Evolutionary conservation across 2,797 vertebrate species (phyloP), one percentile per base, ranked within the genome.

Genomic region (Philypnodon macrostomus): DNA sequence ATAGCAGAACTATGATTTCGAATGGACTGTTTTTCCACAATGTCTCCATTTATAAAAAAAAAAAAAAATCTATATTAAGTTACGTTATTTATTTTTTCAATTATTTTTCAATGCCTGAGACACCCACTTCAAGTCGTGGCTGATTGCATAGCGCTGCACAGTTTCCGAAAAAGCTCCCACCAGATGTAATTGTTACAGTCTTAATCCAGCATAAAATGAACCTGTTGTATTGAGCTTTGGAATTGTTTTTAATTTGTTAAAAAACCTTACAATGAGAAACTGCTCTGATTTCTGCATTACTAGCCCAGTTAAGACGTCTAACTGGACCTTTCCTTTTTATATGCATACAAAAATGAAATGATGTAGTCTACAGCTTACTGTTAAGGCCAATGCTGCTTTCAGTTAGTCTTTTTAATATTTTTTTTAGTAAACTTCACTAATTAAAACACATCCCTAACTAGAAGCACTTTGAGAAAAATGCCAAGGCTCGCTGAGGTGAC

Each of bases 141-240:
- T 37, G 70, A 67, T 61, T 61, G 49, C 26, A 39, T 0, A 31
- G 47, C 32, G 45, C 47, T 24, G 36, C 58, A 16, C 61, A 35
- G 35, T 32, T 52, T 47, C 36, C 2, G 0, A 16, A n/a, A 70
- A 69, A 47, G 21, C 63, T 67, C 61, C 56, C 23, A 16, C 48
- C 53, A 65, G 63, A 75, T 72, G 31, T 53, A 74, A 54, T 68
- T 61, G 68, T 78, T 64, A 11, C 57, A 63, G 57, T 19, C 36
- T n/a, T 72, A 75, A 83, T 80, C 56, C 30, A 24, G 55, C 79
- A 63, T 83, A 70, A 87, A 83, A 85, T 81, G 63, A 80, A 57
- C 58, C 58, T 50, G 30, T 77, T 67, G 61, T 75, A 63, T 73
- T 39, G 34, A 35, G 40, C 67, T 73, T 76, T 80, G 77, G 84